phyloP scores from a whole-genome alignment of 1,140 invertebrate species.

The Zophobas morio region DNA sequence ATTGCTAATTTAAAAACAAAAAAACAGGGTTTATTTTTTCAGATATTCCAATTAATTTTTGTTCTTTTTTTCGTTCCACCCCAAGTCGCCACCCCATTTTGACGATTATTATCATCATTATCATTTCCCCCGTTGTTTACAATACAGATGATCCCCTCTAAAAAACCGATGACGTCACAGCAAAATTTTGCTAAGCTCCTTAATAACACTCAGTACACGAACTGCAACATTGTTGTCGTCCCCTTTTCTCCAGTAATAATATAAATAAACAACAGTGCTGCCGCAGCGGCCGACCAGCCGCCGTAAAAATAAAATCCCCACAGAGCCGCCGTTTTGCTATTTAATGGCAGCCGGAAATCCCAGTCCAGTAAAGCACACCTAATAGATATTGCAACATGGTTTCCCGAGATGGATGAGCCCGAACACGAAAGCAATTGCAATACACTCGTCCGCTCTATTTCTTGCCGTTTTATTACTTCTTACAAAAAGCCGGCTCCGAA shows the following conservation, averaged over 20 bases:
- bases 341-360: conserved; percentile 28
- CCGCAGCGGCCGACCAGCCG: neutral
- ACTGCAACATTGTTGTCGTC: too few species aligned
- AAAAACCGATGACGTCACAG: too few species aligned
- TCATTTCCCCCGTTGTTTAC: too few species aligned
- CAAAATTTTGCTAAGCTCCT: too few species aligned
- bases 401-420: conserved; percentile 19
- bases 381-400: conserved; percentile 34
- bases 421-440: conserved; percentile 34
- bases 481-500: conserved; percentile 6
- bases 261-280: conserved; percentile 19
- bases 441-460: conserved; percentile 15
- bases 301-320: conserved; percentile 24
- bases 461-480: conserved; percentile 14
- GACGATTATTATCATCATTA: too few species aligned
- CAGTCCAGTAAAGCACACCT: conserved; percentile 15
- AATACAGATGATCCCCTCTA: too few species aligned
- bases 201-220: too few species aligned
- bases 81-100: too few species aligned
- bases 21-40: too few species aligned
- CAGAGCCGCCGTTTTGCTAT: conserved; percentile 8
- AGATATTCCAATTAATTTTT: too few species aligned
- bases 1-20: too few species aligned
- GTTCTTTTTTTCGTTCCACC: too few species aligned
- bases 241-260: neutral